Conservation (phyloP, 2,113 vertebrate genomes). For the Strix uralensis region DNA sequence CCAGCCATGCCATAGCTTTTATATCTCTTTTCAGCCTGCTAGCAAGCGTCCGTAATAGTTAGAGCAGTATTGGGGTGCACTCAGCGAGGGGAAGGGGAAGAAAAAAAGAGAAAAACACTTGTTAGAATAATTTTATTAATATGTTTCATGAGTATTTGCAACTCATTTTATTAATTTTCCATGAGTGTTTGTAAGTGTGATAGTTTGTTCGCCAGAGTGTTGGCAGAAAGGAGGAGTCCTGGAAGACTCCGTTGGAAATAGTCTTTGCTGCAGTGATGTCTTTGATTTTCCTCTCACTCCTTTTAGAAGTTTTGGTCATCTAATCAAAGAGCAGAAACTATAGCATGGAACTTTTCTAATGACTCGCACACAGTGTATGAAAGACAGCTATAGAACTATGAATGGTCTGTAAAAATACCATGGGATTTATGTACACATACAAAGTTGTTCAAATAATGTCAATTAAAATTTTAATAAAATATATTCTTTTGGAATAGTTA, state of each 20-base stretch:
- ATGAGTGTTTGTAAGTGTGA: not conserved
- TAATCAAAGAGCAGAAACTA: not conserved
- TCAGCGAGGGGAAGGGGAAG: not conserved
- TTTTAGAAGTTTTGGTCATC: not conserved
- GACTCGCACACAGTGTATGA: not conserved
- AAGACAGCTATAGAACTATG: not conserved
- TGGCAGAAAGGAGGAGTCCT: not conserved
- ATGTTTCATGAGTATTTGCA: not conserved
- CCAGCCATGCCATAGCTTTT: constrained; percentile 42
- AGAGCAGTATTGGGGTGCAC: not conserved
- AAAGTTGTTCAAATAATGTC: not conserved
- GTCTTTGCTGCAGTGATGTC: not conserved
- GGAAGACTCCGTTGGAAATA: not conserved
- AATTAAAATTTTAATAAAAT: not conserved
- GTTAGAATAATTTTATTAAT: not conserved
- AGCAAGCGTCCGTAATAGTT: accelerated
- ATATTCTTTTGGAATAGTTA: not conserved
- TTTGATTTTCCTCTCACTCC: not conserved
- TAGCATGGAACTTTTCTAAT: not conserved
- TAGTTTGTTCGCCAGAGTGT: not conserved
- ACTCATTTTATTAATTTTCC: not conserved
- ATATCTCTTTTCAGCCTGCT: not conserved
- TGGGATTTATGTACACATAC: not conserved
- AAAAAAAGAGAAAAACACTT: not conserved
- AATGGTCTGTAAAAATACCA: not conserved